These are phyloP conservation scores for Ptychodera flava DNA, from an alignment of 35 echinoderm and acorn worm species.

Conservation along the genomic window DNA sequence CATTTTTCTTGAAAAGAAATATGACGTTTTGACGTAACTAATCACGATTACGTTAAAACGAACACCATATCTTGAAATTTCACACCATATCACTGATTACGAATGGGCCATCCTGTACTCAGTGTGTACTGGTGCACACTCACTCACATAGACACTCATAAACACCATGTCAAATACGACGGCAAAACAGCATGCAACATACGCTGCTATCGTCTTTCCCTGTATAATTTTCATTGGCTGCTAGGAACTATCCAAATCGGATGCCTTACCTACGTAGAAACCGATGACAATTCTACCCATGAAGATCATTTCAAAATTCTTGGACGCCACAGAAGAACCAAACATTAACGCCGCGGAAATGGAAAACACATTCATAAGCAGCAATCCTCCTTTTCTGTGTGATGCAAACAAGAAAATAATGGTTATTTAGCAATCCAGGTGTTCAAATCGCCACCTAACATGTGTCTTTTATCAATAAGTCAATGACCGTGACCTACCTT, in stretches of 20 bases:
- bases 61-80: too few species aligned
- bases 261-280: conserved; percentile 68
- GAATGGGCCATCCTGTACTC: too few species aligned
- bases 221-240: too few species aligned
- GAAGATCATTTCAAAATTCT: conserved; percentile 85
- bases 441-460: conserved; percentile 6
- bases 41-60: too few species aligned
- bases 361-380: conserved; percentile 83
- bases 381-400: conserved; percentile 56
- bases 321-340: conserved; percentile 55
- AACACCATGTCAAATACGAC: too few species aligned
- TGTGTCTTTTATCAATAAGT: not conserved
- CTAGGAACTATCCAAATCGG: not conserved
- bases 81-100: too few species aligned
- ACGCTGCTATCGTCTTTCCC: too few species aligned
- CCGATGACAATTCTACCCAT: conserved; percentile 65
- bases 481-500: conserved; percentile 23
- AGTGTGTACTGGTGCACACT: too few species aligned
- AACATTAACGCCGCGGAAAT: conserved; percentile 57
- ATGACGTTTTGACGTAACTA: too few species aligned
- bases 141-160: too few species aligned
- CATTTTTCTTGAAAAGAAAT: too few species aligned
- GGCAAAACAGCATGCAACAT: not conserved
- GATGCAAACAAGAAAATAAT: not conserved
- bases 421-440: conserved; percentile 18